Evolutionary conservation across 2,888 invertebrate genomes (phyloP).

Genomic region (Eueremaeus valkanovi): DNA sequence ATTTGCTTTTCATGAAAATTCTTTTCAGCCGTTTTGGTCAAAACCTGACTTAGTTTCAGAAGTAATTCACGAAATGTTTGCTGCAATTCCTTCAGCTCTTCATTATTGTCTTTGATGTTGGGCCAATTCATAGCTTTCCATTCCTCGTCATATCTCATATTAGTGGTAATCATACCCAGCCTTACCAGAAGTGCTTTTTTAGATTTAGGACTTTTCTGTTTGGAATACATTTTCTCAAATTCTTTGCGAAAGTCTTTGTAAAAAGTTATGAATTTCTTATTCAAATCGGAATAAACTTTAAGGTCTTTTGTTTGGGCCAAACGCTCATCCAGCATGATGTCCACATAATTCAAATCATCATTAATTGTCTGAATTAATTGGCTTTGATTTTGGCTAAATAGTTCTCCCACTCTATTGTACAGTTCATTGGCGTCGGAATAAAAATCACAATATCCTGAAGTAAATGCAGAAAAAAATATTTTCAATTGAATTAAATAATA

Average conservation of each 20-base stretch:
- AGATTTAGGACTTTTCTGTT: background rate
- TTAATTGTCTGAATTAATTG: background rate
- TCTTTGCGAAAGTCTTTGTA: slow-evolving; percentile 11
- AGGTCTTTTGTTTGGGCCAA: background rate
- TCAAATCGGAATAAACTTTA: background rate
- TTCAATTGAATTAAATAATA: too few relatives aligned
- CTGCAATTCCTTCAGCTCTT: background rate
- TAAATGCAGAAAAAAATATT: too few relatives aligned
- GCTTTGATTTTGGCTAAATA: background rate
- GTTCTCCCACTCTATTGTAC: background rate
- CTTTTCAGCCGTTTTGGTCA: background rate
- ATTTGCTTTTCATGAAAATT: background rate
- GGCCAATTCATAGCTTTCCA: background rate
- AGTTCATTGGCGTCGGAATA: background rate
- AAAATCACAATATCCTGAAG: background rate
- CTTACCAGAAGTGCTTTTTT: slow-evolving; percentile 9
- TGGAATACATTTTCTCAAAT: slow-evolving; percentile 14
- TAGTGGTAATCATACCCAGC: background rate
- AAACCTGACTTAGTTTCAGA: background rate
- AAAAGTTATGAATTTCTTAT: background rate
- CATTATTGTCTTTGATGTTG: background rate
- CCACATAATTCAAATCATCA: background rate
- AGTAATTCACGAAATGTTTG: background rate
- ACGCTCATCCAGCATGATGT: background rate
- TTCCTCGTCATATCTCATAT: background rate